These are phyloP conservation scores for Mugil cephalus DNA, from an alignment of 2,113 vertebrate genomes.

Conservation along the genomic window DNA sequence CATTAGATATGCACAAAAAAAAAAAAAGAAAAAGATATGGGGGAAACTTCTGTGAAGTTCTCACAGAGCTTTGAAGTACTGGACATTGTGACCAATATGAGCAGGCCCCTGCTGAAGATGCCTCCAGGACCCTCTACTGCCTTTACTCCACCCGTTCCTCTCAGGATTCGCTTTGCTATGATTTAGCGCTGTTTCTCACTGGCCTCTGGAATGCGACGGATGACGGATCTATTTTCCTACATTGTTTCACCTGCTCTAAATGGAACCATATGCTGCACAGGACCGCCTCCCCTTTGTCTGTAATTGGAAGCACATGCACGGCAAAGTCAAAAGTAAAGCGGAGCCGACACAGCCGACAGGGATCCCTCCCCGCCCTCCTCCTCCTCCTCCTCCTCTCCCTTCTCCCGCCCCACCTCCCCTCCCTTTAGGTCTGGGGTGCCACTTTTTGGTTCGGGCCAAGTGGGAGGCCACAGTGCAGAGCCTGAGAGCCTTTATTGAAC, in stretches of 20 bases:
- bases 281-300: slow-evolving; percentile 75
- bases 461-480: slow-evolving; percentile 37
- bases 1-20: slow-evolving; percentile 24
- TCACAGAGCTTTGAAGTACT: slow-evolving; percentile 62
- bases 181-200: slow-evolving; percentile 81
- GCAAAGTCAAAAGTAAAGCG: slow-evolving; percentile 57
- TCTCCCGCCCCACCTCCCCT: neutral
- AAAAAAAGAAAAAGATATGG: slow-evolving; percentile 5
- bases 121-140: slow-evolving; percentile 43
- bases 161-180: slow-evolving; percentile 79
- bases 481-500: slow-evolving; percentile 42
- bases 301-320: slow-evolving; percentile 85
- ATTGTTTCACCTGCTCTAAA: slow-evolving; percentile 88
- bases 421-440: slow-evolving; percentile 41
- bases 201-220: slow-evolving; percentile 77
- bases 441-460: slow-evolving; percentile 57
- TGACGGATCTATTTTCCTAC: slow-evolving; percentile 87
- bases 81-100: slow-evolving; percentile 21
- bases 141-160: slow-evolving; percentile 56
- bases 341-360: slow-evolving; percentile 41
- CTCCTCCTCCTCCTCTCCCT: neutral
- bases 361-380: neutral
- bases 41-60: slow-evolving; percentile 39
- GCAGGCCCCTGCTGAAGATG: slow-evolving; percentile 45
- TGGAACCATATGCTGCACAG: slow-evolving; percentile 81